These are phyloP conservation scores for Oasisia sp. DNA, from an alignment of 2,888 invertebrate genomes.

Conservation along the genomic window DNA sequence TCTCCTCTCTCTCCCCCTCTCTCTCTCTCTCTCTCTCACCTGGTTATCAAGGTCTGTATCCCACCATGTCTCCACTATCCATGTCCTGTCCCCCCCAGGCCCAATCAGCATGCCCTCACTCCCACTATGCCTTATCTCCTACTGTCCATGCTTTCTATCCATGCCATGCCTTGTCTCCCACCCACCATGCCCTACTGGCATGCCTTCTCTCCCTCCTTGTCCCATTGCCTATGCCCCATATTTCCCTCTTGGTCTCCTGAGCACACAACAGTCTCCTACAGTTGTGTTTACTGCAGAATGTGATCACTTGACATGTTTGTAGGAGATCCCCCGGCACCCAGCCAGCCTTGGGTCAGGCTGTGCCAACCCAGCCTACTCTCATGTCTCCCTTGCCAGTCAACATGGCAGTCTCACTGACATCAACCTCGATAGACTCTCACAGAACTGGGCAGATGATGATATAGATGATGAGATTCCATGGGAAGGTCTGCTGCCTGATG, in stretches of 20 bases:
- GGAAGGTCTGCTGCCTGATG: constrained; percentile 42
- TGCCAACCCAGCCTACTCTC: constrained; percentile 53
- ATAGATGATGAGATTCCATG: constrained; percentile 45
- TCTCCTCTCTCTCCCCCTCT: no score
- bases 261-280: not conserved
- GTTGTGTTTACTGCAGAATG: not conserved
- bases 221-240: not conserved
- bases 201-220: not conserved
- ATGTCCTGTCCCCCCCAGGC: not conserved
- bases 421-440: constrained; percentile 44
- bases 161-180: not conserved
- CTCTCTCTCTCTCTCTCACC: no score
- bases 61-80: not conserved
- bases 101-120: not conserved
- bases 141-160: not conserved
- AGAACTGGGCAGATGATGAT: constrained; percentile 43
- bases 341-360: constrained; percentile 42
- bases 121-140: not conserved
- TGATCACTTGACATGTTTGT: not conserved
- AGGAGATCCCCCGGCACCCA: constrained; percentile 30
- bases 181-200: not conserved
- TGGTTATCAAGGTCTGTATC: no score
- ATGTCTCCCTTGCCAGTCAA: constrained; percentile 35
- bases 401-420: constrained; percentile 38
- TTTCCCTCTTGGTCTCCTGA: constrained; percentile 21